Evolutionary conservation across 2,113 vertebrate genomes (phyloP), one percentile per base, ranked within the genome.

Genomic region (Panthera uncia): DNA sequence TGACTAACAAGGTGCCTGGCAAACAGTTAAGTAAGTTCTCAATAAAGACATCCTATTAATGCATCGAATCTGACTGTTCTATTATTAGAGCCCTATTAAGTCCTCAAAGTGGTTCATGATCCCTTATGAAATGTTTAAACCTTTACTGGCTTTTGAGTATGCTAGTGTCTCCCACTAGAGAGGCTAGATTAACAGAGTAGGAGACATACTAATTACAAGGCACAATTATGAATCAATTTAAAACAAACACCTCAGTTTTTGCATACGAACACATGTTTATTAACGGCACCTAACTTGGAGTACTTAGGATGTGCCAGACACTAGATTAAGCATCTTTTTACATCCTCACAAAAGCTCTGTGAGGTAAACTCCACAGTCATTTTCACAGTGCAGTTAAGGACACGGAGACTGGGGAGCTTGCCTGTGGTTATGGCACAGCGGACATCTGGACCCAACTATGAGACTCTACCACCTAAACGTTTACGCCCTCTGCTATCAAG

Each of bases 71-170:
- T 38, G 66, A 92, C 52, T n/a, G 61, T 69, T 84, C 38, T 78
- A 84, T 71, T 80, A 78, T 57, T 36, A 69, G 93, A 91, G 66
- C 3, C 10, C 88, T 89, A 80, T 36, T 61, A 50, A 65, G 50
- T 36, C n/a, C 23, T 83, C 36, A 82, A 81, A 68, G n/a, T 82
- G 29, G n/a, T 57, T 71, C 52, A 85, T 0, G 63, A 9, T 36
- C 45, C 11, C 65, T 94, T 96, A 86, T 55, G 65, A 85, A 71
- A 83, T 91, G 18, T 78, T 95, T 85, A 79, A 89, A 55, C 6
- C 91, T 82, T 48, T 63, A 91, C 4, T 89, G 13, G 13, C 41
- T 89, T 97, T 95, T 96, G 50, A 78, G 88, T 82, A 87, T 81
- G 89, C 52, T 63, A 88, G 12, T 7, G 88, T 83, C 68, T 76